Conservation (phyloP, 2,888 invertebrate genomes). For the Acronicta leporina region DNA sequence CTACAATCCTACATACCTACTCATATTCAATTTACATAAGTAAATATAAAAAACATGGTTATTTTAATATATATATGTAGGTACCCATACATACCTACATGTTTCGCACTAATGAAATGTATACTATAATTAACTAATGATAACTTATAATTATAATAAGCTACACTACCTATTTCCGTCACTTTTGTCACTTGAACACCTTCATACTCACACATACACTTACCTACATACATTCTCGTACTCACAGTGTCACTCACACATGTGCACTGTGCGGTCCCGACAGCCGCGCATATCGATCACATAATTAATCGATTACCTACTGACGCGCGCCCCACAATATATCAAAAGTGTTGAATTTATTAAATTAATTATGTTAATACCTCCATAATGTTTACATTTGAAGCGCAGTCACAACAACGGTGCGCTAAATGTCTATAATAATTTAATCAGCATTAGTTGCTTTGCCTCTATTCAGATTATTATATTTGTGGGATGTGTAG, state of each 20-base stretch:
- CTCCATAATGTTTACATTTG: conserved; percentile 30
- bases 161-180: conserved; percentile 32
- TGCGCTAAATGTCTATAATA: conserved; percentile 31
- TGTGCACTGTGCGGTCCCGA: conserved; percentile 1
- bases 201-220: conserved; percentile 11
- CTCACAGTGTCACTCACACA: conserved; percentile 2
- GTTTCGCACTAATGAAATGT: conserved; percentile 13
- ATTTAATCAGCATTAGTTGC: conserved; percentile 33
- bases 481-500: conserved; percentile 24
- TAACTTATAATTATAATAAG: conserved; percentile 1
- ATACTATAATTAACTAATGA: not conserved
- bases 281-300: conserved; percentile 38
- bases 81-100: too few species aligned
- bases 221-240: too few species aligned
- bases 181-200: conserved; percentile 15
- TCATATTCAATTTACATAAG: conserved; percentile 4
- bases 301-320: conserved; percentile 36
- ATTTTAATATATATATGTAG: too few species aligned
- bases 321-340: conserved; percentile 30
- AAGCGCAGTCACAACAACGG: conserved; percentile 16
- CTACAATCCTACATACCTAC: too few species aligned
- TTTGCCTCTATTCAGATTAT: conserved; percentile 8
- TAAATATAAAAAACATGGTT: conserved; percentile 23
- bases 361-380: conserved; percentile 47
- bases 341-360: conserved; percentile 47